Evolutionary conservation across 2,113 vertebrate genomes (phyloP).

Genomic region (Amazona vittata): DNA sequence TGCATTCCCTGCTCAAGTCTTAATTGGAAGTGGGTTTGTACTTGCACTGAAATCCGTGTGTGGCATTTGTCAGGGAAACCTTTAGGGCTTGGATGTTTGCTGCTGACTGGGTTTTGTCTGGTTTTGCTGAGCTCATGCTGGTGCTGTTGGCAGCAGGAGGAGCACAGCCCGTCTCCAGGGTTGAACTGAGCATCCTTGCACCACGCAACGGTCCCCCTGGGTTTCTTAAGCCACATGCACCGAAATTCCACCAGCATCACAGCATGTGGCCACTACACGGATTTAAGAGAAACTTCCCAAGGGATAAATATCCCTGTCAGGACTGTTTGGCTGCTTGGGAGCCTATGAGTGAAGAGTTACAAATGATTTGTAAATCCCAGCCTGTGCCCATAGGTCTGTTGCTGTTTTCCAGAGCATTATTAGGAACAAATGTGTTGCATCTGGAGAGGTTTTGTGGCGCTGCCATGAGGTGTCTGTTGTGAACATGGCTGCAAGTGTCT

Average conservation of each 20-base stretch:
- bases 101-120: accelerated
- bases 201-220: accelerated
- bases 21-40: accelerated
- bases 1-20: accelerated
- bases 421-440: neutral
- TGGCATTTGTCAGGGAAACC: accelerated
- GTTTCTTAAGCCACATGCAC: accelerated
- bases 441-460: accelerated
- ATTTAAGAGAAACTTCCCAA: neutral
- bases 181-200: neutral
- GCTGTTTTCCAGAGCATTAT: neutral
- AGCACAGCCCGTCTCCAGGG: neutral
- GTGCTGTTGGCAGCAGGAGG: neutral
- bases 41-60: accelerated
- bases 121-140: neutral
- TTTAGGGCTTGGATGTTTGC: neutral
- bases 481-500: accelerated
- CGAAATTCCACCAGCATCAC: accelerated
- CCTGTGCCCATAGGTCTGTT: accelerated
- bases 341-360: neutral
- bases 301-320: neutral
- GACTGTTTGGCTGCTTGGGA: neutral
- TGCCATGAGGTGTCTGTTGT: neutral
- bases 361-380: neutral
- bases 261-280: accelerated